Percentiles rank a stretch among this genome's conserved stretches.
Evolutionary conservation across 1,140 invertebrate genomes (phyloP).

Genomic region (Leptopilina clavipes): DNA sequence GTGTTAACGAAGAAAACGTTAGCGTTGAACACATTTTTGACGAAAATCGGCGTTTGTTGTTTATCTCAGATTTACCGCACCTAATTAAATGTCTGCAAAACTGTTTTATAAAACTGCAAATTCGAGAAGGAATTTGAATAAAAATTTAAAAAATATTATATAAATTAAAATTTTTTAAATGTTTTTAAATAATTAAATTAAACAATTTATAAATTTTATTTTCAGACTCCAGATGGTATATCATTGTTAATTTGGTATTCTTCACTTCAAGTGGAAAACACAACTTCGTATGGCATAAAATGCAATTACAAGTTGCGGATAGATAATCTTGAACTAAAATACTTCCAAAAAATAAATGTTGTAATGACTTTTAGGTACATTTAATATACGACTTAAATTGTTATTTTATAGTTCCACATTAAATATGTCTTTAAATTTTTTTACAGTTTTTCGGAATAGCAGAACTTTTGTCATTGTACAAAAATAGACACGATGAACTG

Average conservation of each 20-base stretch:
- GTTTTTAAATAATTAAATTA: slow-evolving; percentile 33
- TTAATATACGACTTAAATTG: neutral
- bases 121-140: too few species aligned
- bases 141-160: too few species aligned
- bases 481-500: neutral
- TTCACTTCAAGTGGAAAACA: neutral
- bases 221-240: slow-evolving; percentile 42
- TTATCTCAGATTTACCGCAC: neutral
- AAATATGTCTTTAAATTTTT: slow-evolving; percentile 23
- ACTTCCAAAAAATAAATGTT: slow-evolving; percentile 42
- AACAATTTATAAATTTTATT: slow-evolving; percentile 29
- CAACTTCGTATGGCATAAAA: slow-evolving; percentile 28
- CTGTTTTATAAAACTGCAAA: too few species aligned
- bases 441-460: slow-evolving; percentile 33
- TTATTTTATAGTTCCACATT: slow-evolving; percentile 12
- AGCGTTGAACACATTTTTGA: slow-evolving; percentile 41
- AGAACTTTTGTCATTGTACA: slow-evolving; percentile 32
- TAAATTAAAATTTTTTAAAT: too few species aligned
- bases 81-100: neutral
- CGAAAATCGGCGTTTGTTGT: neutral
- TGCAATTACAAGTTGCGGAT: slow-evolving; percentile 37
- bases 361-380: neutral
- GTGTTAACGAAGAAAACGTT: slow-evolving; percentile 21
- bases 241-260: slow-evolving; percentile 38
- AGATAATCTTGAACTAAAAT: slow-evolving; percentile 37